A percentile compares a stretch with the other conserved stretches of the same genome.
Conservation (phyloP, 92 coral and sea anemone genomes). For the Blastomussa wellsi region DNA sequence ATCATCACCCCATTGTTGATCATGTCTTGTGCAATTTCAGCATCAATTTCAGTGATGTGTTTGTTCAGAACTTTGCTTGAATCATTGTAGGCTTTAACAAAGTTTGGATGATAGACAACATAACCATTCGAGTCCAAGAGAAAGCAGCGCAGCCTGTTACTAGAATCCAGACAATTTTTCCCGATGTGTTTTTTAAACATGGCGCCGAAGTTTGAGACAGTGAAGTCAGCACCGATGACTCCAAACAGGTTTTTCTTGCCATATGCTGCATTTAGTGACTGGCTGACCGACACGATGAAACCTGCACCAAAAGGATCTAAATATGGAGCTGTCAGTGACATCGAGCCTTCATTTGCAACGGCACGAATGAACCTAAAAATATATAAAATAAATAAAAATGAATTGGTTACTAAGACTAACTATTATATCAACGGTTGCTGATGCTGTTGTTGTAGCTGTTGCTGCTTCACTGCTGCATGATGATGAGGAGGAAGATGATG, state of each 20-base stretch:
- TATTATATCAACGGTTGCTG: too few species aligned
- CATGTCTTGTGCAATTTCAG: constrained; percentile 60
- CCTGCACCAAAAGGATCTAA: constrained; percentile 79
- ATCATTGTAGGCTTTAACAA: constrained; percentile 62
- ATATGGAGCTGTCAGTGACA: constrained; percentile 67
- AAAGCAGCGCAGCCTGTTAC: constrained; percentile 47
- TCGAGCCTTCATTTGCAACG: constrained; percentile 24
- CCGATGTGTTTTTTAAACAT: constrained; percentile 44
- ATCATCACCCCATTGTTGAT: constrained; percentile 51
- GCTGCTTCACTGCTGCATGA: too few species aligned
- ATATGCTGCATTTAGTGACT: constrained; percentile 38
- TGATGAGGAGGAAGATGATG: too few species aligned
- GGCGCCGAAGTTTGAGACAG: constrained; percentile 51
- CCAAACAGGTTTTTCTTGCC: constrained; percentile 48
- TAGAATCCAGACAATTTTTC: constrained; percentile 29
- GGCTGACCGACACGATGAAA: constrained; percentile 54
- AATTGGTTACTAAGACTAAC: too few species aligned
- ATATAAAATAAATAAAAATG: too few species aligned
- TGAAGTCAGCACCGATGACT: constrained; percentile 66
- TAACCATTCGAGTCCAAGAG: constrained; percentile 67
- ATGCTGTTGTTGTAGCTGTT: too few species aligned
- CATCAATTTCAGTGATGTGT: constrained; percentile 69
- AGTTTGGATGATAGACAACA: constrained; percentile 73
- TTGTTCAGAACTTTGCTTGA: constrained; percentile 43
- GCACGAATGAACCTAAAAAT: constrained; percentile 60